These are phyloP conservation scores for Drepana falcataria DNA, from an alignment of 2,888 invertebrate genomes.

Conservation along the genomic window DNA sequence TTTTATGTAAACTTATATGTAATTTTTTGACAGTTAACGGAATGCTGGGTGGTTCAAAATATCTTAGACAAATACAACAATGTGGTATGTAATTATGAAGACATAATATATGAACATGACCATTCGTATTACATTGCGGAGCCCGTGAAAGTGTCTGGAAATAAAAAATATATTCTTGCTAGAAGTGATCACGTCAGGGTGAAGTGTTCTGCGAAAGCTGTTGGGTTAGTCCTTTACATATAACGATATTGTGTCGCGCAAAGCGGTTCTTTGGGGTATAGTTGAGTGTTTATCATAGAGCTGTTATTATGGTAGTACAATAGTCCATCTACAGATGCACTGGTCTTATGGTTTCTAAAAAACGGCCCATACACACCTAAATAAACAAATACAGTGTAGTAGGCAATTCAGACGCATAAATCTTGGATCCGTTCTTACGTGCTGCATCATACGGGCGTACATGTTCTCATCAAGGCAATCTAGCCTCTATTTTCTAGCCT, in stretches of 20 bases:
- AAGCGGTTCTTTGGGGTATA: too few relatives aligned
- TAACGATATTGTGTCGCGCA: constrained; percentile 1
- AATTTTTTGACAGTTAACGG: constrained; percentile 1
- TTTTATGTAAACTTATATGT: not conserved
- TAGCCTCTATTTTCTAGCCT: too few relatives aligned
- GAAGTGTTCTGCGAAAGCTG: constrained; percentile 70
- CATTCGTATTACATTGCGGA: constrained; percentile 15
- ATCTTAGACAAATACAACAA: constrained; percentile 20
- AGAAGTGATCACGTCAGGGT: constrained; percentile 84
- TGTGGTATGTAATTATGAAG: constrained; percentile 30
- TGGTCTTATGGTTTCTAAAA: too few relatives aligned
- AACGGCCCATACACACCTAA: too few relatives aligned
- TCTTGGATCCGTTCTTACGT: too few relatives aligned
- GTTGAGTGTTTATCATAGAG: too few relatives aligned
- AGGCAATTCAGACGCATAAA: too few relatives aligned
- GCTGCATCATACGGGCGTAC: too few relatives aligned
- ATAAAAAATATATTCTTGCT: constrained; percentile 80
- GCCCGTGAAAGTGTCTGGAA: constrained; percentile 53
- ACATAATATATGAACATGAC: constrained; percentile 33
- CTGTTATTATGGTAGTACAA: too few relatives aligned
- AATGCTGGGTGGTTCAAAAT: constrained; percentile 6
- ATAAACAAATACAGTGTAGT: too few relatives aligned
- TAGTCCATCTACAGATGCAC: too few relatives aligned
- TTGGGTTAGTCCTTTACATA: not conserved
- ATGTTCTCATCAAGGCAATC: too few relatives aligned